Conservation (phyloP, 2,888 invertebrate genomes). For the Callimorpha dominula region DNA sequence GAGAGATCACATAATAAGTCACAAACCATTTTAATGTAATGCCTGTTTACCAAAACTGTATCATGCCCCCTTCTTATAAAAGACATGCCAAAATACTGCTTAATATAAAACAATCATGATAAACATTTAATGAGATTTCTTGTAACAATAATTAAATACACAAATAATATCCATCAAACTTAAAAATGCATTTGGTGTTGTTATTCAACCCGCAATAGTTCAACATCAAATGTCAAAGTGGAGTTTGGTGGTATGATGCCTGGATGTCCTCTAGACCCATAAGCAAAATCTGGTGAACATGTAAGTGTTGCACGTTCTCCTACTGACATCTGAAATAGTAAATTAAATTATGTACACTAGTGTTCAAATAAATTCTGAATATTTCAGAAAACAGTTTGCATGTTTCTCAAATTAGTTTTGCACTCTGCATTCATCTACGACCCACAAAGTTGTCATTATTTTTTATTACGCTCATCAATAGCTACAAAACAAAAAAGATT, state of each 20-base stretch:
- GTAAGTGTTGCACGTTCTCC: conserved; percentile 97
- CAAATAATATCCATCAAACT: conserved; percentile 19
- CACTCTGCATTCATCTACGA: no score
- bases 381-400: no score
- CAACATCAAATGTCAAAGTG: conserved; percentile 98
- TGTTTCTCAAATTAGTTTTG: no score
- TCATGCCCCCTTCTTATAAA: not conserved
- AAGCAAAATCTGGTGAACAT: conserved; percentile 98
- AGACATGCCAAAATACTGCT: conserved; percentile 40
- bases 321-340: conserved; percentile 91
- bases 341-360: no score
- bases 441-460: no score
- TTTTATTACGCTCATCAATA: no score
- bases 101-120: conserved; percentile 33
- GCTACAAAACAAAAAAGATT: no score
- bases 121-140: conserved; percentile 41
- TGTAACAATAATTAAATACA: conserved; percentile 36
- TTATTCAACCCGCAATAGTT: conserved; percentile 94
- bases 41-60: not conserved
- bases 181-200: conserved; percentile 1
- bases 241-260: conserved; percentile 98
- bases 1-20: conserved; percentile 32
- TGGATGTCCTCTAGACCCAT: conserved; percentile 96
- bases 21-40: conserved; percentile 31
- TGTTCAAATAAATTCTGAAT: no score